Evolutionary conservation across 2,113 vertebrate species (phyloP).

Genomic region (Zosterops japonicus): DNA sequence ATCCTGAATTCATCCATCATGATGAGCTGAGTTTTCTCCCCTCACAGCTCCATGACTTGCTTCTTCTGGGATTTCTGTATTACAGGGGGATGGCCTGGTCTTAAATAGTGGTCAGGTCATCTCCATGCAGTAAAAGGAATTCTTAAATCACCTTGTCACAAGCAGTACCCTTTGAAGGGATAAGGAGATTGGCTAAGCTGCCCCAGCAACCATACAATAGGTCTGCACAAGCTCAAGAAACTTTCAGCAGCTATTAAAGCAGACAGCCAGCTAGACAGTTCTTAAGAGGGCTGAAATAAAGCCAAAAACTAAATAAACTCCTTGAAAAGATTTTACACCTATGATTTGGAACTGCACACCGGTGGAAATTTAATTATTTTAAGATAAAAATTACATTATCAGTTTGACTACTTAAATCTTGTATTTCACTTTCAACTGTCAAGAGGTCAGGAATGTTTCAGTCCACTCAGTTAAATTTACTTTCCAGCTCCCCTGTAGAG

Average conservation of each 20-base stretch:
- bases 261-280: background rate
- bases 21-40: background rate
- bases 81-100: background rate
- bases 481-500: background rate
- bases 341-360: background rate
- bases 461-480: background rate
- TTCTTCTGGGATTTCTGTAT: background rate
- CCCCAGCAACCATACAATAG: background rate
- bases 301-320: background rate
- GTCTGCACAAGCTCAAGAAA: background rate
- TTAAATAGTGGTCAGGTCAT: background rate
- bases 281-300: background rate
- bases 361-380: slow-evolving; percentile 29
- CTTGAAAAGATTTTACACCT: slow-evolving; percentile 8
- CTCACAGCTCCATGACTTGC: background rate
- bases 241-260: background rate
- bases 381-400: slow-evolving; percentile 6
- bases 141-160: background rate
- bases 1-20: background rate
- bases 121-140: background rate
- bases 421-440: background rate
- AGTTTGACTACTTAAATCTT: background rate
- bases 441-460: slow-evolving; percentile 1
- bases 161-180: background rate
- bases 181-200: background rate